Base-by-base conservation (phyloP, 1,140 invertebrate genomes). In the Campoletis sonorensis region DNA sequence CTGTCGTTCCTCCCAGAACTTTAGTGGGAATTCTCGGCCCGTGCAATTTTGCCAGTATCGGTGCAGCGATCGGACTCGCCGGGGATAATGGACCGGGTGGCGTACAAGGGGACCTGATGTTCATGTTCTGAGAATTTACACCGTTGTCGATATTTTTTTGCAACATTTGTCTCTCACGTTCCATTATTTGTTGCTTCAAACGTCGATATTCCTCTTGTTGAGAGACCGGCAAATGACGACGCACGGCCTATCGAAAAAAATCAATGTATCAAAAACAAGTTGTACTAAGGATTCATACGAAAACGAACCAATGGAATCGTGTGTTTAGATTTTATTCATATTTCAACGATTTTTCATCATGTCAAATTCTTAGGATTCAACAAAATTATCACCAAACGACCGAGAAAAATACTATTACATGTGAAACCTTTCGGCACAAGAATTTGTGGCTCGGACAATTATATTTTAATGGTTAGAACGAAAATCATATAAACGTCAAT, bases 151-250 rank as follows among this genome's bases (percentile, higher is more conserved):
- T 58, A 1, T 81, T 82, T 51, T 79, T 86, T 45, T 88, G 87
- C 21, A 86, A 37, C 37, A 87, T 88, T 51, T 88, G 10, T 79
- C 86, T 87, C 76, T 91, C 90, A 8, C 86, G 87, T 79, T 92
- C 88, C 7, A 88, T 33, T 23, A 92, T 91, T 64, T 91, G 84
- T 68, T 91, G 89, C 23, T 92, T 92, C n/a, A 92, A 80, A 33
- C 91, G 88, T 30, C 89, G 89, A 81, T 92, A 92, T 72, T 92
- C 92, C 79, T 91, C 90, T 85, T 92, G 91, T 26, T 88, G 87
- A 0, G 90, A 89, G 51, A 83, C 88, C 49, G 92, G 88, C 11
- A 92, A 81, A 86, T 92, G 91, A 45, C 89, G 87, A 78, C 89
- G 88, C 73, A 92, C 89, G 23, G 91, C 92, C 92, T 92, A 72